Percentiles rank a stretch among this genome's conserved stretches.
Conservation (phyloP, 2,888 invertebrate genomes). For the Baccha elongata region DNA sequence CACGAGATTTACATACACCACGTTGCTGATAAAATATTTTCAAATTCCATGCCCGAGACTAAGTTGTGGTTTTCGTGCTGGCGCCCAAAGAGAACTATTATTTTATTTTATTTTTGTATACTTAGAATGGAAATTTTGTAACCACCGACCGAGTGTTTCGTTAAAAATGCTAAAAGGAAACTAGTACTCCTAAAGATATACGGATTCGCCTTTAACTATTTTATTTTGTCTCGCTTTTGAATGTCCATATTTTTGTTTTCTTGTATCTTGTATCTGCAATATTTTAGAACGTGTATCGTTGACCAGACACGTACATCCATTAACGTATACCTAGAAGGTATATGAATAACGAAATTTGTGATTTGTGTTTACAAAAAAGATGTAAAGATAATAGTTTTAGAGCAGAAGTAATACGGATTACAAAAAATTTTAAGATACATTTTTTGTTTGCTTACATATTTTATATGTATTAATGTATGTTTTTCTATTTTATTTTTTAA, state of each 20-base stretch:
- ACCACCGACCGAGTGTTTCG: constrained; percentile 42
- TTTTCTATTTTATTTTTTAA: constrained; percentile 78
- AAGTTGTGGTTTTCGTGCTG: constrained; percentile 44
- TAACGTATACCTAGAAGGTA: constrained; percentile 26
- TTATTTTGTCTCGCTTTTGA: constrained; percentile 15
- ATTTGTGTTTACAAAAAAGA: constrained; percentile 35
- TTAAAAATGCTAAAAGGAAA: constrained; percentile 38
- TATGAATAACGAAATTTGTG: constrained; percentile 46
- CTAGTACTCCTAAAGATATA: constrained; percentile 37
- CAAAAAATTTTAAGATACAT: too few relatives aligned
- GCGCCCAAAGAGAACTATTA: constrained; percentile 30
- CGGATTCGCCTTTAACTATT: constrained; percentile 26
- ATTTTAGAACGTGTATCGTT: constrained; percentile 56
- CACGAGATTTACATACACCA: constrained; percentile 51
- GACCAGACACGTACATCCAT: constrained; percentile 65
- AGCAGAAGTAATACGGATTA: background rate
- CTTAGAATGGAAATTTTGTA: constrained; percentile 14
- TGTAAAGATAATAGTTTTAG: background rate
- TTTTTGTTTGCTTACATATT: background rate
- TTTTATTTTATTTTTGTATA: background rate
- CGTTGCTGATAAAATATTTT: constrained; percentile 52
- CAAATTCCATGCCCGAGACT: constrained; percentile 42
- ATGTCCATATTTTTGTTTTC: background rate
- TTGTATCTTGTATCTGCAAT: constrained; percentile 31
- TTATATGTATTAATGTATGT: background rate